Evolutionary conservation across 64 coral and sea anemone genomes (phyloP), one percentile per base, ranked within the genome.

Genomic region (Pachyseris speciosa): DNA sequence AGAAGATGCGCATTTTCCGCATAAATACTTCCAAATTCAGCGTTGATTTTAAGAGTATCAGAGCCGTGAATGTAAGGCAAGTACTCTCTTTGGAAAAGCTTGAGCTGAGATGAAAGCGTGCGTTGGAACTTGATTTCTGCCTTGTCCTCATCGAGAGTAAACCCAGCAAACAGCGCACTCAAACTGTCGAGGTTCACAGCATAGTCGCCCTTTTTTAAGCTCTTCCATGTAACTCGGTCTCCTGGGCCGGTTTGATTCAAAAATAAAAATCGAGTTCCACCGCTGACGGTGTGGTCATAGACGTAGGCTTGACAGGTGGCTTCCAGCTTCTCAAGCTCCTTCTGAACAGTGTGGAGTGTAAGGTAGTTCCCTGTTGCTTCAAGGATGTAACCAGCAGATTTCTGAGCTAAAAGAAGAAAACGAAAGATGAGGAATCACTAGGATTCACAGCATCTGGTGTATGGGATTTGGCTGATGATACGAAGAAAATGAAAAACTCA

Each of bases 11-110:
- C 68, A 37, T 95, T 92, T 13, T 44, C 49, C 12, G 91, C 65
- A 32, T 91, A 95, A 80, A 95, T 95, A 48, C 89, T 87, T 12
- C 94, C 94, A 92, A 91, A 95, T 17, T 86, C 85, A 13, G 86
- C 83, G 36, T 39, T 74, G 37, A 87, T 75, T 19, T 60, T 74
- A 1, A 95, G 83, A 4, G 34, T 60, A 16, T 55, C 37, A 20
- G 73, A 75, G 0, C 94, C 94, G 4, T 95, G 94, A 31, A 95
- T 50, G 36, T 92, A 95, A 4, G 47, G 24, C 7, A 88, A 11
- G 30, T 91, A 36, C 29, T 72, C 61, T 4, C 52, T 51, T 3
- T 76, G 27, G 9, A 80, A 95, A n/a, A 84, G 66, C 19, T 37
- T 29, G 4, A 92, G 17, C 26, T 92, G 74, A 9, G 51, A 43